Conservation (phyloP, 1,140 invertebrate species). For the Coenobita brevimanus region DNA sequence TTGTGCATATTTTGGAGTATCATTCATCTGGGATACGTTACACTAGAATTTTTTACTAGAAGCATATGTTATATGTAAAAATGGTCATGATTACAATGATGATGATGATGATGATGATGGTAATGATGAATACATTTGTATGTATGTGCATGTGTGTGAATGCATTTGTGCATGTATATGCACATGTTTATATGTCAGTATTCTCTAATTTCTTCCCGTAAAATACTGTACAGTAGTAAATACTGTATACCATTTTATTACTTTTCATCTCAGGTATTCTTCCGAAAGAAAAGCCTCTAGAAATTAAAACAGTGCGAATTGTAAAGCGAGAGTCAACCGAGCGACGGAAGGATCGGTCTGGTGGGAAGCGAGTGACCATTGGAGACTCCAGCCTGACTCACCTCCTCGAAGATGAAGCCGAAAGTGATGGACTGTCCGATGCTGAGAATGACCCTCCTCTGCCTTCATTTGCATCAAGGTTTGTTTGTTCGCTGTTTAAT, state of each 20-base stretch:
- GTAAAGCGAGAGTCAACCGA: slow-evolving; percentile 93
- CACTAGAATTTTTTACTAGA: too few species aligned
- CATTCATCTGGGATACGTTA: too few species aligned
- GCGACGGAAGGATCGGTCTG: slow-evolving; percentile 79
- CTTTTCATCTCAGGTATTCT: slow-evolving; percentile 78
- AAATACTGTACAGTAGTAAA: too few species aligned
- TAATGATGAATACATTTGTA: too few species aligned
- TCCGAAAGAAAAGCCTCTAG: slow-evolving; percentile 80
- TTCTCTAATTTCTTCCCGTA: too few species aligned
- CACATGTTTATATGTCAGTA: too few species aligned
- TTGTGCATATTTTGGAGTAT: too few species aligned
- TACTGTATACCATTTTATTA: slow-evolving; percentile 49
- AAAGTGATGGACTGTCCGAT: slow-evolving; percentile 58
- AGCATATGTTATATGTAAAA: too few species aligned
- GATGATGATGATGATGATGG: too few species aligned
- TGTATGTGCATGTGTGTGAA: too few species aligned
- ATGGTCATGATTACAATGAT: too few species aligned
- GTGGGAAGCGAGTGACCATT: slow-evolving; percentile 69
- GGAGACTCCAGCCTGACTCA: slow-evolving; percentile 67
- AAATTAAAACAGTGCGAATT: slow-evolving; percentile 93
- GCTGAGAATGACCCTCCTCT: slow-evolving; percentile 50
- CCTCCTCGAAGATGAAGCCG: slow-evolving; percentile 63
- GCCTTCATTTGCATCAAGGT: slow-evolving; percentile 57
- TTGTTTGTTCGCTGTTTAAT: not conserved
- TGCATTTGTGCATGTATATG: too few species aligned